phyloP scores from a whole-genome alignment of 1,140 invertebrate genomes.

The Whitmania pigra region DNA sequence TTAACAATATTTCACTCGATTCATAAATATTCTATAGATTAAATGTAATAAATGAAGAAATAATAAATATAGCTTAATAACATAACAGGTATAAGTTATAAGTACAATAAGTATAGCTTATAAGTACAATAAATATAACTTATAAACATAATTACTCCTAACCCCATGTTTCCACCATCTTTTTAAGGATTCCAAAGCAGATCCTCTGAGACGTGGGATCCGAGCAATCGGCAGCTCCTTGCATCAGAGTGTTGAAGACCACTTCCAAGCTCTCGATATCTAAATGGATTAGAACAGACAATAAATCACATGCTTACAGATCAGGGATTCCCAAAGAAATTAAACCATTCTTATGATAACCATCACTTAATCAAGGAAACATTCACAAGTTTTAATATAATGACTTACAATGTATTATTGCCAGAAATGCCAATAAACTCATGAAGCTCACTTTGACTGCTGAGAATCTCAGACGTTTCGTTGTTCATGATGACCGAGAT shows the following conservation, averaged over 20 bases:
- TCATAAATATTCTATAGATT: not conserved
- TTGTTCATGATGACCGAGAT: slow-evolving; percentile 46
- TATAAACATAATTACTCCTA: slow-evolving; percentile 25
- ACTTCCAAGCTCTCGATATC: slow-evolving; percentile 40
- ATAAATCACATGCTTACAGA: no score
- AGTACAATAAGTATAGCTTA: not conserved
- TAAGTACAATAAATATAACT: not conserved
- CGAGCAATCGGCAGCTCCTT: slow-evolving; percentile 47
- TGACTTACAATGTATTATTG: no score
- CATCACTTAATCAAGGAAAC: no score
- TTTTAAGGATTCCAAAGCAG: slow-evolving; percentile 48
- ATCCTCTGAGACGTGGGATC: slow-evolving; percentile 50
- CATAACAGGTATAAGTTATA: not conserved
- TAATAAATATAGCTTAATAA: not conserved
- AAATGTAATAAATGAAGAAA: not conserved
- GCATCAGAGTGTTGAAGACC: slow-evolving; percentile 46
- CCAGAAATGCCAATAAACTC: no score
- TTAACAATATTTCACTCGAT: slow-evolving; percentile 21
- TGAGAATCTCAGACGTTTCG: slow-evolving; percentile 45
- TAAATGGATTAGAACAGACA: slow-evolving; percentile 23
- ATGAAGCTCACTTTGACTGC: slow-evolving; percentile 39
- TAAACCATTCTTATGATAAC: no score
- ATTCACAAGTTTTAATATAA: no score
- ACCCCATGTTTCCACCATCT: slow-evolving; percentile 48
- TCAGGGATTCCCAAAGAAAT: no score